Evolutionary conservation across 2,113 vertebrate genomes (phyloP).

Genomic region (Rhagologus leucostigma): DNA sequence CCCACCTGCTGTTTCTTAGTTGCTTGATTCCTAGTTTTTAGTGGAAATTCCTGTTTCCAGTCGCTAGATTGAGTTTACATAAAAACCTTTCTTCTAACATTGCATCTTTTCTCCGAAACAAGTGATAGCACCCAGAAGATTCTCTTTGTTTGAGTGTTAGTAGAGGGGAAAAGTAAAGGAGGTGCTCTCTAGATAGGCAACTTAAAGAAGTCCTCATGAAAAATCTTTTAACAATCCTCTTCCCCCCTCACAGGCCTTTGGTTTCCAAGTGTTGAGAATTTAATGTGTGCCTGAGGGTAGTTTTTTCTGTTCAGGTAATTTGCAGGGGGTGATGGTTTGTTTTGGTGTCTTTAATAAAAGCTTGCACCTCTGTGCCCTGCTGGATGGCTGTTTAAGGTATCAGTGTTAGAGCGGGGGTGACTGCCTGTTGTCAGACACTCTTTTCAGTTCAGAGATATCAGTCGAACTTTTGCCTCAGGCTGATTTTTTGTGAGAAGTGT

Average conservation of each 20-base stretch:
- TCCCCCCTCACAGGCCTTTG: background rate
- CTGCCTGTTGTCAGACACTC: background rate
- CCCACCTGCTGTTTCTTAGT: background rate
- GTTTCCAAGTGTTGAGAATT: background rate
- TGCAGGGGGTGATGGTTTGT: background rate
- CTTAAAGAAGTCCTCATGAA: background rate
- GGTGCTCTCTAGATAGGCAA: background rate
- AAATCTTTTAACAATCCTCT: background rate
- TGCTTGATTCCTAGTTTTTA: background rate
- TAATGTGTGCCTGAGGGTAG: background rate
- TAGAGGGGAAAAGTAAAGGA: background rate
- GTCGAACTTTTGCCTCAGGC: background rate
- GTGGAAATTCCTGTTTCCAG: background rate
- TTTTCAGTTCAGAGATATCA: background rate
- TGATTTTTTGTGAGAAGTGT: background rate
- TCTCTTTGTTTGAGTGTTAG: background rate
- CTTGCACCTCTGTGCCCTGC: background rate
- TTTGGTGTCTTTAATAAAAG: background rate
- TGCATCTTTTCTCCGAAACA: background rate
- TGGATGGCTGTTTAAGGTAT: background rate
- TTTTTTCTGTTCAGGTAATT: background rate
- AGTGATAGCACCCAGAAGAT: background rate
- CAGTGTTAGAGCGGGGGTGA: rapidly evolving
- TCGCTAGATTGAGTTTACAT: background rate
- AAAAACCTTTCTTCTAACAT: background rate